Evolutionary conservation across 2,113 vertebrate genomes (phyloP), one percentile per base, ranked within the genome.

Genomic region (Polypterus senegalus): DNA sequence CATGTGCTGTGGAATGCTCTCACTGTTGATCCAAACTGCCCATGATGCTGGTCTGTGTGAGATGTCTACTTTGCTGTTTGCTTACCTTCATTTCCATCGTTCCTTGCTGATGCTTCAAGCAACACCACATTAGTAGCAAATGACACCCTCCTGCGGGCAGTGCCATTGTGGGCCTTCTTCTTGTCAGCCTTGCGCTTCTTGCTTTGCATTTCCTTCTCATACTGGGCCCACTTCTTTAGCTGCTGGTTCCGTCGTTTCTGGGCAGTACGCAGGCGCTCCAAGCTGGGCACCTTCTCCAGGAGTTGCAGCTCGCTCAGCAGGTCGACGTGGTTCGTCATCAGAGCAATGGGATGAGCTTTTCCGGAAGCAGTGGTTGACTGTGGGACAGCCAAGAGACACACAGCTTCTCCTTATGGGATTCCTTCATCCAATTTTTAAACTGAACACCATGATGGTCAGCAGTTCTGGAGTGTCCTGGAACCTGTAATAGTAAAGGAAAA

Each of bases 171-270:
- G 61, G 59, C 67, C 11, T 88, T 86, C 68, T 88, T 92, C 76
- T 89, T 93, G 48, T 98, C 93, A 0, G 91, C 90, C 70, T 92
- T 93, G 45, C 91, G 76, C 68, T 93, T 97, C 77, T 86, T 91
- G 81, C 83, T 92, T 68, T 97, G 91, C 86, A 95, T 88, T 71
- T 97, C 95, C 70, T 97, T 94, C 83, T 98, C 95, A 0, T 97
- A 96, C 69, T 95, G 85, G 0, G 92, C 93, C 95, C 95, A 98
- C 49, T 92, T 86, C 76, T 98, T 98, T 65, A 98, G 88, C 87
- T 98, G 95, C 86, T 98, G 95, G 0, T 89, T 86, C 7, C 94
- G 83, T 4, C 94, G 81, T 74, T 94, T 97, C 86, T 97, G 93
- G 3, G 95, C 94, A 0, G 91, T 84, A 10, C 93, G 82, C 65